phyloP scores from a whole-genome alignment of 2,113 vertebrate genomes.

The Melanerpes formicivorus region DNA sequence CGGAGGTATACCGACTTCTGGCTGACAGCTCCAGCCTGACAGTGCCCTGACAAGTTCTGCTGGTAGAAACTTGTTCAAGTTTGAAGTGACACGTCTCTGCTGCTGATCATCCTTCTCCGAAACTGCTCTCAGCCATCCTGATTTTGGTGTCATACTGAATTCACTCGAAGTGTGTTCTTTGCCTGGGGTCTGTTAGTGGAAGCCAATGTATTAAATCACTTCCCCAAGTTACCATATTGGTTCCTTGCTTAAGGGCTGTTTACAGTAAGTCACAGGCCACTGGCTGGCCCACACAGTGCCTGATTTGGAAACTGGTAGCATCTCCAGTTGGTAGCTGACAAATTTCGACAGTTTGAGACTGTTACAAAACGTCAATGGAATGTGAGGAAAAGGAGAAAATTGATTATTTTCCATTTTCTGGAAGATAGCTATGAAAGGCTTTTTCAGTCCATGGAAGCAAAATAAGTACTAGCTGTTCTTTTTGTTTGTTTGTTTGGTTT shows the following conservation, averaged over 20 bases:
- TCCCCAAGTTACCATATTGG: constrained; percentile 2
- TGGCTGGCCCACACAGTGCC: constrained; percentile 49
- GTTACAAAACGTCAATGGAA: constrained; percentile 17
- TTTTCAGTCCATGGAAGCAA: background rate
- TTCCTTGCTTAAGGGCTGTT: background rate
- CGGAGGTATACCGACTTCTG: constrained; percentile 53
- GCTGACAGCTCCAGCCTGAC: constrained; percentile 56
- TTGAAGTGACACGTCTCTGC: constrained; percentile 61
- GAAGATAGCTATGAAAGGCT: constrained; percentile 14
- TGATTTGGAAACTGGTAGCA: constrained; percentile 62
- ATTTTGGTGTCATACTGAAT: constrained; percentile 5
- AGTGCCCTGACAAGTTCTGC: constrained; percentile 67
- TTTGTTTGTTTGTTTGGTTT: background rate
- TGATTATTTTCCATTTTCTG: background rate
- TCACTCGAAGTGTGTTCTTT: constrained; percentile 36
- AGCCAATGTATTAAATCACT: constrained; percentile 49
- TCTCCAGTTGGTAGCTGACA: constrained; percentile 66
- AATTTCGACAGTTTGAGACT: constrained; percentile 58
- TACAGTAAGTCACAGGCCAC: constrained; percentile 25
- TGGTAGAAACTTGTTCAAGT: constrained; percentile 67
- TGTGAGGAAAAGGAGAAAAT: background rate
- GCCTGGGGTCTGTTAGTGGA: constrained; percentile 5
- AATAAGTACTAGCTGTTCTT: background rate
- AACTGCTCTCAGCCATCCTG: constrained; percentile 8
- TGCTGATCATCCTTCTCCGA: constrained; percentile 39